phyloP scores from a whole-genome alignment of 2,888 invertebrate genomes.

The Nephrocerus scutellatus region DNA sequence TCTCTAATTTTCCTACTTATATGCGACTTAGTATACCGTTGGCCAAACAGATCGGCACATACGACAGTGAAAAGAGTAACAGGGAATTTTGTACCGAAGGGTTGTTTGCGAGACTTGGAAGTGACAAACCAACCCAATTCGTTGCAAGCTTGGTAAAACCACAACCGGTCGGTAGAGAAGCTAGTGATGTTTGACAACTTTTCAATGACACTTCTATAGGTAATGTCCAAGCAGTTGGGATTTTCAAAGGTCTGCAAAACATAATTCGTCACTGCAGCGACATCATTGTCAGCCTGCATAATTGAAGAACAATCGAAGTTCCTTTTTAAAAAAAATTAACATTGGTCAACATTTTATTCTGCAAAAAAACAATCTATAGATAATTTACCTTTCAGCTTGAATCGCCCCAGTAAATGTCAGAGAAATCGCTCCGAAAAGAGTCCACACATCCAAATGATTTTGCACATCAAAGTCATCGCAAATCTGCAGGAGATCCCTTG shows the following conservation, averaged over 20 bases:
- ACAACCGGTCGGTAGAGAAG: conserved; percentile 55
- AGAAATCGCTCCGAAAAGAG: conserved; percentile 37
- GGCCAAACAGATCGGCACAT: conserved; percentile 36
- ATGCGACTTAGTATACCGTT: conserved; percentile 8
- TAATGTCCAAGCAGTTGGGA: conserved; percentile 16
- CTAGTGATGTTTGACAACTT: neutral
- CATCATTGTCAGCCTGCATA: conserved; percentile 16
- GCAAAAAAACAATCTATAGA: neutral
- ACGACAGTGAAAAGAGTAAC: conserved; percentile 46
- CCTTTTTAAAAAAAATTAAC: conserved; percentile 11
- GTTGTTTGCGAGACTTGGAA: conserved; percentile 52
- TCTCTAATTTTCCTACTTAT: conserved; percentile 14
- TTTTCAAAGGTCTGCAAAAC: conserved; percentile 4
- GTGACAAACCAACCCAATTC: conserved; percentile 75
- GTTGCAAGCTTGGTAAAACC: conserved; percentile 72
- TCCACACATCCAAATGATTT: conserved; percentile 39
- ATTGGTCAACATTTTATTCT: neutral
- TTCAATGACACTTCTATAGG: conserved; percentile 13
- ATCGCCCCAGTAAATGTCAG: conserved; percentile 32
- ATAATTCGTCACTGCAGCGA: conserved; percentile 14
- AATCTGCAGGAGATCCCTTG: conserved; percentile 36
- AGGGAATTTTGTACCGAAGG: conserved; percentile 53
- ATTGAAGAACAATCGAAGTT: conserved; percentile 13
- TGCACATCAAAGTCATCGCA: conserved; percentile 37
- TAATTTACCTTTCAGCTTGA: conserved; percentile 23